Conservation (phyloP, 1,140 invertebrate species). For the Choristoneura fumiferana region DNA sequence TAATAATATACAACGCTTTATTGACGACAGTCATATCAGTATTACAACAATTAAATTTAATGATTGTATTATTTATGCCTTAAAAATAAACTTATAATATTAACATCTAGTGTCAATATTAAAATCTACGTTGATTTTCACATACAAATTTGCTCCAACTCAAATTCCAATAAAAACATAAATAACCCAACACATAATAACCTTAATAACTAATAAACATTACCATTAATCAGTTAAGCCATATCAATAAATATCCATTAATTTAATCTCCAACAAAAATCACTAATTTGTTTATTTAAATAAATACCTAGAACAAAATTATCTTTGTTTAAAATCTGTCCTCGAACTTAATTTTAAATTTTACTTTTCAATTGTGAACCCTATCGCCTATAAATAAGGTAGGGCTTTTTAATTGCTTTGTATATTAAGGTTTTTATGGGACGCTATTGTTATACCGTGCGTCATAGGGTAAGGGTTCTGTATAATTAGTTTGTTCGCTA, state of each 20-base stretch:
- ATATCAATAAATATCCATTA: constrained; percentile 26
- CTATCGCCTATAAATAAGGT: constrained; percentile 20
- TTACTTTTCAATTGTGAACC: background rate
- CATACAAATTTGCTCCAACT: too few relatives aligned
- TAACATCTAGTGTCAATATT: too few relatives aligned
- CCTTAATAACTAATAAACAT: constrained; percentile 10
- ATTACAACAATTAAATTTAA: too few relatives aligned
- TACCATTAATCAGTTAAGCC: constrained; percentile 20
- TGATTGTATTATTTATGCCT: too few relatives aligned
- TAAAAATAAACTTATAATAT: too few relatives aligned
- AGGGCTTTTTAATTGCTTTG: background rate
- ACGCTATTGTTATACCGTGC: constrained; percentile 43
- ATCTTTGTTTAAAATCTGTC: constrained; percentile 39
- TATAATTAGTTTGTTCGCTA: constrained; percentile 66
- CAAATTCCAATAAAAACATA: too few relatives aligned
- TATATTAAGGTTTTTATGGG: constrained; percentile 26
- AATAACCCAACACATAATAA: background rate
- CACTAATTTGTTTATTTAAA: constrained; percentile 20
- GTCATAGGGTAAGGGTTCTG: constrained; percentile 54
- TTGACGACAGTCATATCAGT: too few relatives aligned
- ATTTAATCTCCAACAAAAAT: constrained; percentile 19
- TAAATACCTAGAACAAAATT: constrained; percentile 19
- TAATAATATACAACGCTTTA: too few relatives aligned
- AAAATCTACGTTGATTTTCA: too few relatives aligned
- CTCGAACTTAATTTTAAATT: constrained; percentile 31